Evolutionary conservation across 2,113 vertebrate genomes (phyloP).

Genomic region (Boulengeromyrus knoepffleri): DNA sequence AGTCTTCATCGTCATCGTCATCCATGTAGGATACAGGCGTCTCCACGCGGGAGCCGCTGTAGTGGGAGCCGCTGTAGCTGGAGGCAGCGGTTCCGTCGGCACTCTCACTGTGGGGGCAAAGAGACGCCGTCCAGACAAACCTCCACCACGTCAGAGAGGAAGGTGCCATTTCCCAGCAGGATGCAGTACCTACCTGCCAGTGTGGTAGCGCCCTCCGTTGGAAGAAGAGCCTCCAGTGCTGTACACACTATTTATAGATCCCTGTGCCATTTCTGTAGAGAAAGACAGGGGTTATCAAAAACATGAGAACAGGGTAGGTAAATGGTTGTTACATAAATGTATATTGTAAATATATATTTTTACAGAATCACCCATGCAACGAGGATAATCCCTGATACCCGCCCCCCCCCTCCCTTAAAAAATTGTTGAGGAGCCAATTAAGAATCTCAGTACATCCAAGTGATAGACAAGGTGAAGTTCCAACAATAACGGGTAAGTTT

Average conservation of each 20-base stretch:
- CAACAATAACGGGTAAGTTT: not conserved
- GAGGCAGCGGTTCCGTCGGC: constrained; percentile 79
- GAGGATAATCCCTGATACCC: not conserved
- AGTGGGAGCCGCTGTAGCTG: constrained; percentile 94
- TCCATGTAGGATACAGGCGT: constrained; percentile 92
- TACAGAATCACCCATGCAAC: not conserved
- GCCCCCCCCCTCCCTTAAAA: not conserved
- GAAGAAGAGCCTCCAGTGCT: constrained; percentile 78
- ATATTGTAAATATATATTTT: not conserved
- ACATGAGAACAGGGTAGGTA: not conserved
- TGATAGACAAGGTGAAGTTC: not conserved
- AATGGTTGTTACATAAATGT: not conserved
- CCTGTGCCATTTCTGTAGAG: constrained; percentile 91
- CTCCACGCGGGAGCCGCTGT: constrained; percentile 91
- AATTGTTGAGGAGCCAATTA: not conserved
- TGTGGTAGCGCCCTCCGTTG: constrained; percentile 79
- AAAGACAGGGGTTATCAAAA: not conserved
- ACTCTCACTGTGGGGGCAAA: constrained; percentile 60
- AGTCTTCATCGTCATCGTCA: constrained; percentile 87
- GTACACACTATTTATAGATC: constrained; percentile 85
- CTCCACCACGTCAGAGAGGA: not conserved
- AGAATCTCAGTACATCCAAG: not conserved
- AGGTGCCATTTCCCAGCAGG: not conserved
- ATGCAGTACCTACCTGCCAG: constrained; percentile 67
- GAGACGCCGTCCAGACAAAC: not conserved